Evolutionary conservation across 2,113 vertebrate species (phyloP).

Genomic region (Pelodiscus sinensis): DNA sequence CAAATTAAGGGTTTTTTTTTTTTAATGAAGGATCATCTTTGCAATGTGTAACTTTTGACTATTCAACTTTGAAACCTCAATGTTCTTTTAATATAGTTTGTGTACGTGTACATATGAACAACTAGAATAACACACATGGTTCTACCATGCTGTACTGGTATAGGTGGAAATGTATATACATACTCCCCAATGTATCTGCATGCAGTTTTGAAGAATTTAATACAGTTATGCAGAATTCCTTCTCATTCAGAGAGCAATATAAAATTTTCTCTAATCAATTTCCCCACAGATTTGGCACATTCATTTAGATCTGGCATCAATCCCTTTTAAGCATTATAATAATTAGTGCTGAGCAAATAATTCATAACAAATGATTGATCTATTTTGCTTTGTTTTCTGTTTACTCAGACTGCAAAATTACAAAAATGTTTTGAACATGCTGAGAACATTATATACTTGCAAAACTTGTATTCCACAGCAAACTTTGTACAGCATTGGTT

Average conservation of each 20-base stretch:
- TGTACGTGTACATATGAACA: not conserved
- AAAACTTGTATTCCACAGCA: not conserved
- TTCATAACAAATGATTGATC: not conserved
- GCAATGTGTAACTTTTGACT: not conserved
- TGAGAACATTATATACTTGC: not conserved
- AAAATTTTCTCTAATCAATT: not conserved
- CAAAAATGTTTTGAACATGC: not conserved
- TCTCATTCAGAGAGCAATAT: not conserved
- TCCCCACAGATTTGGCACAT: not conserved
- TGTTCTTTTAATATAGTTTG: not conserved
- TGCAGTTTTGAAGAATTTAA: not conserved
- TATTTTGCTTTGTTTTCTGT: not conserved
- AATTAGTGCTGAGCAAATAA: not conserved
- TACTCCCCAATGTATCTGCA: not conserved
- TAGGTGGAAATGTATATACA: not conserved
- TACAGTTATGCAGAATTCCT: not conserved
- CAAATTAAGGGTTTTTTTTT: not conserved
- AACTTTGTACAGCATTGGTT: not conserved
- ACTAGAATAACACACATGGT: not conserved
- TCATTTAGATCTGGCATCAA: not conserved
- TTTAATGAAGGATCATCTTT: not conserved
- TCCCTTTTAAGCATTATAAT: constrained; percentile 32
- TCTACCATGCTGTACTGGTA: not conserved
- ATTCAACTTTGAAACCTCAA: not conserved
- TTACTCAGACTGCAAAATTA: constrained; percentile 5